Evolutionary conservation across 92 coral and sea anemone species (phyloP).

Genomic region (Phymanthus crucifer): DNA sequence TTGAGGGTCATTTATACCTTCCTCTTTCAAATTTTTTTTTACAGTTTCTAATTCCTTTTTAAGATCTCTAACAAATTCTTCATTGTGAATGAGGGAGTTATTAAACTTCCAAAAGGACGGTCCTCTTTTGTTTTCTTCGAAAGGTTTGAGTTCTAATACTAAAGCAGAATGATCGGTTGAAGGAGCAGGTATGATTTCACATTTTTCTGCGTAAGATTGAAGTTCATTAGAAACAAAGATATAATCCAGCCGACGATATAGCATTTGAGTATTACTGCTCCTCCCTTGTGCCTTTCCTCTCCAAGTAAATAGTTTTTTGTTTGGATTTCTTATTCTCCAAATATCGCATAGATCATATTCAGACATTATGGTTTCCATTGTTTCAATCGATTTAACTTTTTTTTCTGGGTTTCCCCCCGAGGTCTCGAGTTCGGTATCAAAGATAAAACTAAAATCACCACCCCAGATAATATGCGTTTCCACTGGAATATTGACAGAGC

Average conservation of each 20-base stretch:
- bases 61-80: background rate
- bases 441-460: background rate
- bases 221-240: background rate
- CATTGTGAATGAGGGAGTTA: background rate
- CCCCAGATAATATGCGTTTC: too few species aligned
- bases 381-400: background rate
- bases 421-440: background rate
- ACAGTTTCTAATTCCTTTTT: background rate
- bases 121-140: background rate
- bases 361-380: background rate
- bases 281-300: background rate
- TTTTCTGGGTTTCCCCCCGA: background rate
- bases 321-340: background rate
- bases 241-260: background rate
- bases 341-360: constrained; percentile 6
- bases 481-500: too few species aligned
- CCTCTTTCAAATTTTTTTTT: background rate
- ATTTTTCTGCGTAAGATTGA: background rate
- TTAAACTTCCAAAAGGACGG: constrained; percentile 14
- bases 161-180: background rate
- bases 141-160: background rate
- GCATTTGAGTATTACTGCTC: too few species aligned
- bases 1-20: background rate
- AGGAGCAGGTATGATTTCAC: background rate
- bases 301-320: background rate